Conservation (phyloP, 1,140 invertebrate genomes). For the Laupala kohalensis region DNA sequence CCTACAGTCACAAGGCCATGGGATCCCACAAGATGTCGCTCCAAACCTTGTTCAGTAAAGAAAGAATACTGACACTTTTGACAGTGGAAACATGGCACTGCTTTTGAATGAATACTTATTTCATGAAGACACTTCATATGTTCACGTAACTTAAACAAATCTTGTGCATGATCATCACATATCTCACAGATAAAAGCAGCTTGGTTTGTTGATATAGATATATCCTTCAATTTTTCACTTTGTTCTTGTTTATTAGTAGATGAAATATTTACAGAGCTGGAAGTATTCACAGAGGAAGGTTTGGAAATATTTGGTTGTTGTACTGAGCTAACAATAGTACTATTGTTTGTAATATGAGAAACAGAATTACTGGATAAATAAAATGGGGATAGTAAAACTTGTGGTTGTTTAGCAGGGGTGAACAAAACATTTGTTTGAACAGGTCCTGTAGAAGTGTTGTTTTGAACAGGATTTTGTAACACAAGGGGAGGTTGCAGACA, state of each 20-base stretch:
- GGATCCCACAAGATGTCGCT: conserved; percentile 80
- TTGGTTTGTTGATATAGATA: not conserved
- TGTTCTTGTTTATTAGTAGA: not conserved
- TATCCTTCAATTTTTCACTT: not conserved
- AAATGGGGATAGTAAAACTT: not conserved
- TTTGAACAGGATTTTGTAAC: not conserved
- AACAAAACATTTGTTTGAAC: not conserved
- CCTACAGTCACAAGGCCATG: conserved; percentile 90
- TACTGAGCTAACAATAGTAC: not conserved
- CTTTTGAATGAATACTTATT: conserved; percentile 90
- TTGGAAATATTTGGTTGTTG: not conserved
- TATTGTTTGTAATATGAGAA: not conserved
- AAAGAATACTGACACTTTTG: conserved; percentile 87
- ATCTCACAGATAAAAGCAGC: not conserved
- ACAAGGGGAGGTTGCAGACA: not conserved
- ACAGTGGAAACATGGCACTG: conserved; percentile 89
- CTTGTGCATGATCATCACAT: conserved; percentile 30
- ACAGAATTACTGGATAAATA: not conserved
- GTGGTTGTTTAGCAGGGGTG: not conserved
- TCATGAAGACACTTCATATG: conserved; percentile 95
- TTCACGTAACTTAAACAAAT: conserved; percentile 77
- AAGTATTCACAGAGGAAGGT: not conserved
- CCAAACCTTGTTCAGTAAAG: conserved; percentile 70
- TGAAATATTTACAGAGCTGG: not conserved
- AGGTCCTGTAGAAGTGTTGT: too few species aligned